Evolutionary conservation across 2,113 vertebrate species (phyloP).

Genomic region (Ceyx margarethae): DNA sequence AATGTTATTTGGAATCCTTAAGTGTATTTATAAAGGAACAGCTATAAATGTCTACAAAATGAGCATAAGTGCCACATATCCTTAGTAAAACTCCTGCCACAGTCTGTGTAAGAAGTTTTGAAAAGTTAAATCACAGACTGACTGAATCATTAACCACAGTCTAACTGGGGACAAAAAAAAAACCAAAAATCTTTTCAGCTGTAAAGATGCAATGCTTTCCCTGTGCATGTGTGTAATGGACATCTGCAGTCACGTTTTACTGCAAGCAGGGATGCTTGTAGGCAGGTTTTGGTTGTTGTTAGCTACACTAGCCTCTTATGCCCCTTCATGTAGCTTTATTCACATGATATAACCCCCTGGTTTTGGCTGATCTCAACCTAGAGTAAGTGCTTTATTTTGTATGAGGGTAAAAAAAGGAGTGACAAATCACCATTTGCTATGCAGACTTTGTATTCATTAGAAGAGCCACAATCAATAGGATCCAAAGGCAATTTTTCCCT

Average conservation of each 20-base stretch:
- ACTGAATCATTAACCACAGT: neutral
- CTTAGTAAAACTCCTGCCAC: neutral
- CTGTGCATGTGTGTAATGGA: neutral
- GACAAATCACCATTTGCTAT: neutral
- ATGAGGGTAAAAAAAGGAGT: neutral
- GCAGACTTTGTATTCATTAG: neutral
- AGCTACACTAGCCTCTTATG: neutral
- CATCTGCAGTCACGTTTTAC: accelerated
- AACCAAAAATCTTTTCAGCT: neutral
- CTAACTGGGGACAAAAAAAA: neutral
- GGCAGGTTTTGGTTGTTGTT: neutral
- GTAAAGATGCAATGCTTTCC: neutral
- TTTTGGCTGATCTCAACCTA: neutral
- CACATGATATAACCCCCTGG: neutral
- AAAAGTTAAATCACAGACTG: neutral
- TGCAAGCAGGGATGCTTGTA: neutral
- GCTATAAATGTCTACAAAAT: neutral
- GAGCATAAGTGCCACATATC: neutral
- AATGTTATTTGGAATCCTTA: neutral
- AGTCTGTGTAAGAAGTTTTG: neutral
- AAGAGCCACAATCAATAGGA: constrained; percentile 12
- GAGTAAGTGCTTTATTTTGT: neutral
- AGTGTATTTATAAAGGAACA: neutral
- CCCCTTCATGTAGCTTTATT: neutral
- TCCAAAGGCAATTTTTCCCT: neutral